These are phyloP conservation scores for Danaus melanippus DNA, from an alignment of 1,140 invertebrate genomes.

Conservation along the genomic window DNA sequence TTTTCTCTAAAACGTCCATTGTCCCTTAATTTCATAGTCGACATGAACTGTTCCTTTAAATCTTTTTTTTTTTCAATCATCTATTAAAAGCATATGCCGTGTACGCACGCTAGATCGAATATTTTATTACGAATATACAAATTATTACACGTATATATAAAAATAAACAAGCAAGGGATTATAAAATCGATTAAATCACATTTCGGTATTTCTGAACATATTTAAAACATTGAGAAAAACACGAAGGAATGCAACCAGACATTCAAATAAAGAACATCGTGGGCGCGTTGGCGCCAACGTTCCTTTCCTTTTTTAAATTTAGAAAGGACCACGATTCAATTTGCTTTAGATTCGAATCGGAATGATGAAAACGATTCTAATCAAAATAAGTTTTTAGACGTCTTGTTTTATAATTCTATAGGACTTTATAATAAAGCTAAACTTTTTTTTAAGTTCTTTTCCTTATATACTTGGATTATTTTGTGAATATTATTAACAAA, in stretches of 20 bases:
- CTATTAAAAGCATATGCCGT: too few species aligned
- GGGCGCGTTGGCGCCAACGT: constrained; percentile 63
- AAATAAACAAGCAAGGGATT: background rate
- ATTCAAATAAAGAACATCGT: constrained; percentile 48
- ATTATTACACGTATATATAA: too few species aligned
- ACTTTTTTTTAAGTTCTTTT: too few species aligned
- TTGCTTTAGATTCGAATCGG: constrained; percentile 26
- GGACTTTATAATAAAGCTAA: too few species aligned
- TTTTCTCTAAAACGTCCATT: background rate
- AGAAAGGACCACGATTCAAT: constrained; percentile 36
- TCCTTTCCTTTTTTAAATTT: constrained; percentile 42
- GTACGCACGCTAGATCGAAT: too few species aligned
- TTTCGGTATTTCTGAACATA: constrained; percentile 19
- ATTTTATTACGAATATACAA: too few species aligned
- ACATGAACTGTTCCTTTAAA: too few species aligned
- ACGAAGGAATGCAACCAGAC: constrained; percentile 30
- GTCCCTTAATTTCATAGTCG: too few species aligned
- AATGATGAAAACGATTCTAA: constrained; percentile 22
- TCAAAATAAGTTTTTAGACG: constrained; percentile 2
- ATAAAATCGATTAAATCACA: constrained; percentile 10
- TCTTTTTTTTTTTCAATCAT: too few species aligned
- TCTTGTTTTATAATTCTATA: too few species aligned
- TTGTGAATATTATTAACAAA: too few species aligned
- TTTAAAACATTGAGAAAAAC: constrained; percentile 21
- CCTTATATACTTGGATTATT: too few species aligned